Conservation (phyloP, 1,140 invertebrate genomes). For the Mizuhopecten yessoensis region DNA sequence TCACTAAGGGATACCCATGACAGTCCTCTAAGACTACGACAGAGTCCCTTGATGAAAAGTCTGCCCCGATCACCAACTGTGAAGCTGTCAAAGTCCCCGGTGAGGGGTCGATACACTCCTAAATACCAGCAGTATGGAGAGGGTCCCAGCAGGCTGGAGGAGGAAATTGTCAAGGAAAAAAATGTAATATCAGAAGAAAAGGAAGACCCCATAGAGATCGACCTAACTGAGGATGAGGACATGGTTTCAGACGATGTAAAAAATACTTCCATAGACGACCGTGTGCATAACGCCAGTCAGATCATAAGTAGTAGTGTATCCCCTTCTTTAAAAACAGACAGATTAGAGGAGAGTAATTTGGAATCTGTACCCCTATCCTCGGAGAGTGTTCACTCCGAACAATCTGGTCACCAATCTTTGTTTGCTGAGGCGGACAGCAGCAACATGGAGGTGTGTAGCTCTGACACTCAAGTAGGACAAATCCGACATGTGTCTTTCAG, state of each 20-base stretch:
- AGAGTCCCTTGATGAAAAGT: conserved; percentile 21
- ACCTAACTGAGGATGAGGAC: conserved; percentile 47
- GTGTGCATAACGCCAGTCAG: background rate
- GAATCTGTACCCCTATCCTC: conserved; percentile 32
- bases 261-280: background rate
- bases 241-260: background rate
- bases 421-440: background rate
- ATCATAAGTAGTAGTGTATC: background rate
- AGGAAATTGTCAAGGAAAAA: background rate
- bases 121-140: conserved; percentile 34
- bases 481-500: background rate
- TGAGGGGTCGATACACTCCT: conserved; percentile 20
- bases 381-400: conserved; percentile 1
- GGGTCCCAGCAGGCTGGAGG: conserved; percentile 15
- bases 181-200: background rate
- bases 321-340: background rate
- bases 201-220: conserved; percentile 36
- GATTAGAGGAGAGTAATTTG: conserved; percentile 39
- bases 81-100: conserved; percentile 41
- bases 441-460: background rate
- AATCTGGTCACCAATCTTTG: conserved; percentile 28
- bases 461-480: background rate
- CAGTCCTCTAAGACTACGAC: conserved; percentile 14
- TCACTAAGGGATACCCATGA: conserved; percentile 12
- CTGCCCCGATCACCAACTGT: conserved; percentile 58